Base-by-base conservation (phyloP, 2,888 invertebrate genomes). In the Ctenicera cuprea region DNA sequence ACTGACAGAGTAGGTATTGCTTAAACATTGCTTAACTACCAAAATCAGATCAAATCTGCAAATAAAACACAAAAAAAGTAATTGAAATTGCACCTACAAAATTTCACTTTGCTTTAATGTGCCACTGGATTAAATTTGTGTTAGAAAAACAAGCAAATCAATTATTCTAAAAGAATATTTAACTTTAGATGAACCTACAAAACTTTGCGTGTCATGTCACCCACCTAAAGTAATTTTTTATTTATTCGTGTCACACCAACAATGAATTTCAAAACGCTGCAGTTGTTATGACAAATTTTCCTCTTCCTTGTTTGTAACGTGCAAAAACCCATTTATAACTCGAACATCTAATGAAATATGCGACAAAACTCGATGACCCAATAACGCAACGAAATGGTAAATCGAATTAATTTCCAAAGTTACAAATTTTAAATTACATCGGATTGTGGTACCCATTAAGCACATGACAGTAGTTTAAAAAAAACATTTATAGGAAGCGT, bases 401-500 rank as follows among this genome's bases (percentile, higher is more conserved):
- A 48, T 48, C 16, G 20, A 20, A 48, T 48, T 48, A 48, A 48
- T 18, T 18, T 18, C 11, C 9, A 14, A 48, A 20, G 18, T 14
- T 48, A 14, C 18, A 20, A 18, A 18, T 14, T 48, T 11, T 26
- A 5, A 26, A 20, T 48, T 48, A 3, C 12, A 45, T 4, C 16
- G n/a, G 7, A 14, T 14, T n/a, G 14, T 1, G 3, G 43, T 4
- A 11, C 7, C 16, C 16, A 16, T 14, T 7, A 8, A 16, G 43
- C n/a, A 14, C n/a, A 45, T n/a, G 14, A 45, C 7, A 16, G 16
- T 14, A 1, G n/a, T 45, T 16, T n/a, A n/a, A n/a, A n/a, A 48
- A 48, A 18, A 48, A 48, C 33, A 45, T 45, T 45, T 12, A 7
- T 45, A 18, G 48, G 48, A 48, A 48, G 11, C 7, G 18, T 48